Conservation (phyloP, 2,113 vertebrate genomes). For the Mola mola region DNA sequence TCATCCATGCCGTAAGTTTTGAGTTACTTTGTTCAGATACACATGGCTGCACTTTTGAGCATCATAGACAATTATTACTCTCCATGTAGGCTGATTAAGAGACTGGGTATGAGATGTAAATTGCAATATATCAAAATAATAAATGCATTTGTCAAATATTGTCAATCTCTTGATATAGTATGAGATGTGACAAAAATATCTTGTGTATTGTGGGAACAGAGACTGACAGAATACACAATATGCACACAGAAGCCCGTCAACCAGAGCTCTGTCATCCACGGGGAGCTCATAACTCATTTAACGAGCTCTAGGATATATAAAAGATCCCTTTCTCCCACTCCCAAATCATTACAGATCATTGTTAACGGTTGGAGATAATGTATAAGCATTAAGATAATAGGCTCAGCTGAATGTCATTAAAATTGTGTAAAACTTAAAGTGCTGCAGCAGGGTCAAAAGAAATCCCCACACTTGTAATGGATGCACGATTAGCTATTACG, state of each 20-base stretch:
- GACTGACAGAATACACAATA: constrained; percentile 4
- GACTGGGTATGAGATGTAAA: too few species aligned
- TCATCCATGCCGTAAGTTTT: too few species aligned
- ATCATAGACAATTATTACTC: too few species aligned
- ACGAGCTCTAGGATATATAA: constrained; percentile 54
- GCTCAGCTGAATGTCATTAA: constrained; percentile 47
- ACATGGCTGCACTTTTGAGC: too few species aligned
- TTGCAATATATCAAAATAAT: neutral
- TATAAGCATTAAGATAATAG: constrained; percentile 60
- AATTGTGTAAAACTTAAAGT: constrained; percentile 31
- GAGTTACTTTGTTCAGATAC: too few species aligned
- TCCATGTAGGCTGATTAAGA: too few species aligned
- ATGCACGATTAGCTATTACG: constrained; percentile 31
- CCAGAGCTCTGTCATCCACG: constrained; percentile 37
- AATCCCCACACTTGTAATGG: constrained; percentile 25
- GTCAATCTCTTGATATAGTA: neutral
- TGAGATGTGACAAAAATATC: neutral
- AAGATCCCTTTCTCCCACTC: constrained; percentile 35
- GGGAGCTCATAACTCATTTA: constrained; percentile 51
- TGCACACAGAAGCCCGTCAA: constrained; percentile 16
- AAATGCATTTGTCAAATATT: neutral
- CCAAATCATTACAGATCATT: constrained; percentile 38
- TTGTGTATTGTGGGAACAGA: constrained; percentile 7
- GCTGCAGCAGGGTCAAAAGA: constrained; percentile 22
- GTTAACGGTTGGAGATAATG: constrained; percentile 57